Evolutionary conservation across 1,140 invertebrate species (phyloP).

Genomic region (Rhyzopertha dominica): DNA sequence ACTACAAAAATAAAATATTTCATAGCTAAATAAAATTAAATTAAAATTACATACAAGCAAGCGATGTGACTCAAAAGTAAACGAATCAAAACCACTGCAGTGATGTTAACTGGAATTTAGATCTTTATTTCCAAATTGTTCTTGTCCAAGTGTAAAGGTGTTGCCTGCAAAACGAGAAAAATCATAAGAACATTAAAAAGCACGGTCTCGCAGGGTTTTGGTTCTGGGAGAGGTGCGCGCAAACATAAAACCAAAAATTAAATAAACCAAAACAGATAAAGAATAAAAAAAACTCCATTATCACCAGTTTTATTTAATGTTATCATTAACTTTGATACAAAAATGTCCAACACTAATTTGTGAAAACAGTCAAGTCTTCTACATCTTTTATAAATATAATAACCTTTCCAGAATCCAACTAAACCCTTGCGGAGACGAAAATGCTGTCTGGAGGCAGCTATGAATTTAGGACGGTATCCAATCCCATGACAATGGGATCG

Average conservation of each 20-base stretch:
- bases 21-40: too few relatives aligned
- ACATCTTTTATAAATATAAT: conserved; percentile 69
- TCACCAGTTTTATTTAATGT: conserved; percentile 30
- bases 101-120: conserved; percentile 46
- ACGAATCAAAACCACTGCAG: conserved; percentile 33
- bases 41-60: too few relatives aligned
- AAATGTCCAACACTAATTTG: conserved; percentile 19
- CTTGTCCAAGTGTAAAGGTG: conserved; percentile 45
- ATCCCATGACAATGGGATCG: conserved; percentile 1
- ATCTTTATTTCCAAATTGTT: conserved; percentile 53
- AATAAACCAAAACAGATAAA: conserved; percentile 16
- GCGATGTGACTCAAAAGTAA: too few relatives aligned
- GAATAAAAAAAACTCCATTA: conserved; percentile 16
- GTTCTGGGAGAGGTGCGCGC: conserved; percentile 31
- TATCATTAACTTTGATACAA: conserved; percentile 34
- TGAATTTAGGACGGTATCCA: conserved; percentile 3
- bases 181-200: conserved; percentile 30
- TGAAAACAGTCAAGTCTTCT: conserved; percentile 39
- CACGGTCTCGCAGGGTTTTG: conserved; percentile 33
- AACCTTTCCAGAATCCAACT: conserved; percentile 71
- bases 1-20: too few relatives aligned
- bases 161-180: conserved; percentile 52
- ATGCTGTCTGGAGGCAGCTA: conserved; percentile 39
- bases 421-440: conserved; percentile 59
- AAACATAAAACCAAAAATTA: conserved; percentile 20